Evolutionary conservation across 2,797 vertebrate species (phyloP).

Genomic region (Leptatherina wallacei): DNA sequence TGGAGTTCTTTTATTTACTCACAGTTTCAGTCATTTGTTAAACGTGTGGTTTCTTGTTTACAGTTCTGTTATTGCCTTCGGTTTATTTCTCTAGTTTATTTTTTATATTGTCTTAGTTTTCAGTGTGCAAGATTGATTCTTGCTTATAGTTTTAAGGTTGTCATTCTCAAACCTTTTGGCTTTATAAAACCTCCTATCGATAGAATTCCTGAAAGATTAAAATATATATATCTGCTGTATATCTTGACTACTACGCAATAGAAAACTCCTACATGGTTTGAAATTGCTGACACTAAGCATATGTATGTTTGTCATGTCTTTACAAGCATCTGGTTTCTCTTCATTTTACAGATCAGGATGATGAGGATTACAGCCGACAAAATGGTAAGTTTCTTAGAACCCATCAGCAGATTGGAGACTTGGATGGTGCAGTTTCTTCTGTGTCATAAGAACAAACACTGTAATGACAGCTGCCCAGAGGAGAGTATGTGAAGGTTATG

Average conservation of each 20-base stretch:
- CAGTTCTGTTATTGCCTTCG: constrained; percentile 6
- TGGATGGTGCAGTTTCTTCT: constrained; percentile 23
- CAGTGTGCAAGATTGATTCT: constrained; percentile 32
- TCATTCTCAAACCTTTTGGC: constrained; percentile 10
- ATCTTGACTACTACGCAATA: constrained; percentile 11
- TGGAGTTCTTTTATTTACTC: constrained; percentile 13
- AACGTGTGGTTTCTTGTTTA: neutral
- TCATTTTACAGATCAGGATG: constrained; percentile 57
- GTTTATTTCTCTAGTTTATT: neutral
- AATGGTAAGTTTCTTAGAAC: constrained; percentile 62
- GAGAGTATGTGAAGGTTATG: constrained; percentile 50
- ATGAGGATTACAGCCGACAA: neutral
- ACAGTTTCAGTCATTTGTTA: constrained; percentile 9
- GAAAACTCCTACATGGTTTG: constrained; percentile 12
- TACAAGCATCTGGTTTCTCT: constrained; percentile 13
- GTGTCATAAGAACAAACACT: constrained; percentile 30
- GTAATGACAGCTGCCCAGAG: constrained; percentile 24
- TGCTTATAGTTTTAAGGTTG: constrained; percentile 21
- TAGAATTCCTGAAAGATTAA: constrained; percentile 39
- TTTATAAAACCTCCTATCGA: constrained; percentile 36
- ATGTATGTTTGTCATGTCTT: constrained; percentile 7
- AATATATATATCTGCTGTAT: constrained; percentile 24
- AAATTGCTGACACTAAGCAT: constrained; percentile 1
- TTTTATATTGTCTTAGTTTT: constrained; percentile 1
- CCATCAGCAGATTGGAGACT: neutral